A percentile compares a stretch with the other conserved stretches of the same genome.
Evolutionary conservation across 2,797 vertebrate genomes (phyloP).

Genomic region (Dryobates pubescens): DNA sequence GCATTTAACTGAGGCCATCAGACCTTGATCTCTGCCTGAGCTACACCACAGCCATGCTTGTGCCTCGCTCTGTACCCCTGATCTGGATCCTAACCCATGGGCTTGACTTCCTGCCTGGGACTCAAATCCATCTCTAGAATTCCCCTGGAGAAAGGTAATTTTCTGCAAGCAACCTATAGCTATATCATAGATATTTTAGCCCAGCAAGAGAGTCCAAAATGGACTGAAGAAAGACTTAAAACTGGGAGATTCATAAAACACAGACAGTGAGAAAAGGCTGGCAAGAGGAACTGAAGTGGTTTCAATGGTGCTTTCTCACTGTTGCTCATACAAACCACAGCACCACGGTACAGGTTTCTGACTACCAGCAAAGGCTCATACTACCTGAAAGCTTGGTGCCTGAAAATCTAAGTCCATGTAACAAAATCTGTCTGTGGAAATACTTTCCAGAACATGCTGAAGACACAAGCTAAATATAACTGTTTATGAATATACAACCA

Average conservation of each 20-base stretch:
- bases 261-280: background rate
- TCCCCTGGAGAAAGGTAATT: background rate
- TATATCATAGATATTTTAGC: background rate
- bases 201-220: background rate
- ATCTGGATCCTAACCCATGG: accelerated
- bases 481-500: background rate
- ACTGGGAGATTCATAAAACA: background rate
- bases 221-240: background rate
- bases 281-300: background rate
- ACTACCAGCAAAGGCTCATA: accelerated
- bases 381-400: background rate
- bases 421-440: background rate
- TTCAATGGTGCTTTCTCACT: accelerated
- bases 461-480: background rate
- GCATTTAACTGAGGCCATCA: background rate
- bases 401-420: background rate
- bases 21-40: background rate
- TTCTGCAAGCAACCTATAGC: background rate
- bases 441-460: background rate
- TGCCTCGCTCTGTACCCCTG: accelerated
- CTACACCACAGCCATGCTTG: accelerated
- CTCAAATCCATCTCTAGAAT: background rate
- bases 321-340: background rate
- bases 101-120: background rate
- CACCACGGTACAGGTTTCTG: background rate